Conservation (phyloP, 2,113 vertebrate species). For the Eidolon helvum region DNA sequence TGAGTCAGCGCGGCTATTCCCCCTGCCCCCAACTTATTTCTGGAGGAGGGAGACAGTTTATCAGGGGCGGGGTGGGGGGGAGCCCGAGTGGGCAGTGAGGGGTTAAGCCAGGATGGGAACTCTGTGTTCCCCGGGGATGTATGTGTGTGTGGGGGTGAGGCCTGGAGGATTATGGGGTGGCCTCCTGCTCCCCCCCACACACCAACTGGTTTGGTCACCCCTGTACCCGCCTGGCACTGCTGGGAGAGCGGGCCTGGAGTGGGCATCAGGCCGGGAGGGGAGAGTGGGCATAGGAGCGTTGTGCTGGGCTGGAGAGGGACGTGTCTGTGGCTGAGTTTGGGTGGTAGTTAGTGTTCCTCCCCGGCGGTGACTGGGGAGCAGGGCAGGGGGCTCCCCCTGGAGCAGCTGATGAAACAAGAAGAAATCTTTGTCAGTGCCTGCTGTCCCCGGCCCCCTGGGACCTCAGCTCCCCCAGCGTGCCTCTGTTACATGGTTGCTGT, state of each 20-base stretch:
- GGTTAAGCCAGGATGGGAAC: conserved; percentile 66
- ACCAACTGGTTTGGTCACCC: conserved; percentile 75
- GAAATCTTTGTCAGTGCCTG: conserved; percentile 75
- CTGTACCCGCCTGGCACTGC: conserved; percentile 70
- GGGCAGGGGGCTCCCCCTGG: conserved; percentile 77
- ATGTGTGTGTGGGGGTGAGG: neutral
- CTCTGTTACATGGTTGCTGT: conserved; percentile 73
- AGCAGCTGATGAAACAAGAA: conserved; percentile 77
- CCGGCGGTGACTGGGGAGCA: conserved; percentile 55
- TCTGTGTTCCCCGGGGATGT: conserved; percentile 28
- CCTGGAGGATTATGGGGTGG: conserved; percentile 64
- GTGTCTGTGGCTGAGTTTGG: conserved; percentile 21
- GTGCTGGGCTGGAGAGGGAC: neutral
- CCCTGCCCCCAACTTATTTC: conserved; percentile 62
- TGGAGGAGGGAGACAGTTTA: conserved; percentile 36
- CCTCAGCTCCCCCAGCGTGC: conserved; percentile 70
- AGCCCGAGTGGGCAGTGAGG: conserved; percentile 42
- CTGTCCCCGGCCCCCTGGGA: conserved; percentile 68
- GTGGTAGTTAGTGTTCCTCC: conserved; percentile 15
- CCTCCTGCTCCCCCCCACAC: conserved; percentile 4
- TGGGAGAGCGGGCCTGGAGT: conserved; percentile 56
- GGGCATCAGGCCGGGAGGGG: conserved; percentile 46
- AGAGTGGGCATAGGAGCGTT: neutral
- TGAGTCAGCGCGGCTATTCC: conserved; percentile 69
- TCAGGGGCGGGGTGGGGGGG: neutral